Percentiles rank a stretch among this genome's conserved stretches.
phyloP scores from a whole-genome alignment of 2,888 invertebrate genomes.

The Bellardia bayeri region DNA sequence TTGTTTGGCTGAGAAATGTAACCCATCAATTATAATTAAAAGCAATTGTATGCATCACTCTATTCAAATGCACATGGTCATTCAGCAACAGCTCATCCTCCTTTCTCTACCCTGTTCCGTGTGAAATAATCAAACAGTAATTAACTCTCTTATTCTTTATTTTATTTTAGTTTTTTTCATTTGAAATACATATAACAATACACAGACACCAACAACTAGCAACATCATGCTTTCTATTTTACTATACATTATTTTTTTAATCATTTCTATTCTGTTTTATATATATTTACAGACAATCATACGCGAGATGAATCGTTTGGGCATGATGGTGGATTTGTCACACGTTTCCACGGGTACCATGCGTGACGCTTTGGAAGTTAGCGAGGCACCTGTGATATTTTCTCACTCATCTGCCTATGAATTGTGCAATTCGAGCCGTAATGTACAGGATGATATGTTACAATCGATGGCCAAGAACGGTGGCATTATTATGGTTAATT shows the following conservation, averaged over 20 bases:
- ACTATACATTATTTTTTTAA: constrained; percentile 10
- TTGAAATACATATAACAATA: background rate
- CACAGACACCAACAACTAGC: background rate
- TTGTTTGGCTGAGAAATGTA: constrained; percentile 46
- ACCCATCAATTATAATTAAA: constrained; percentile 65
- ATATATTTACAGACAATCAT: constrained; percentile 88
- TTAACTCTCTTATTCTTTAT: constrained; percentile 52
- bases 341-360: constrained; percentile 93
- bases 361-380: constrained; percentile 90
- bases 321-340: constrained; percentile 94
- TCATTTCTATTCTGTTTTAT: constrained; percentile 31
- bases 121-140: constrained; percentile 65
- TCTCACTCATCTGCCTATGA: constrained; percentile 93
- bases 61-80: constrained; percentile 16
- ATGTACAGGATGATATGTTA: constrained; percentile 92
- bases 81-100: background rate
- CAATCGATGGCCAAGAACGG: constrained; percentile 90
- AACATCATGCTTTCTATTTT: background rate
- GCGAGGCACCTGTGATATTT: constrained; percentile 93
- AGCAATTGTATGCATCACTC: constrained; percentile 39
- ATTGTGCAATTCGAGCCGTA: constrained; percentile 91
- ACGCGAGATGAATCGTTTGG: constrained; percentile 94
- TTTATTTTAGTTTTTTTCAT: constrained; percentile 19
- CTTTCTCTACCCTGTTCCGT: background rate
- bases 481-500: constrained; percentile 94